Evolutionary conservation across 2,113 vertebrate genomes (phyloP).

Genomic region (Turnix velox): DNA sequence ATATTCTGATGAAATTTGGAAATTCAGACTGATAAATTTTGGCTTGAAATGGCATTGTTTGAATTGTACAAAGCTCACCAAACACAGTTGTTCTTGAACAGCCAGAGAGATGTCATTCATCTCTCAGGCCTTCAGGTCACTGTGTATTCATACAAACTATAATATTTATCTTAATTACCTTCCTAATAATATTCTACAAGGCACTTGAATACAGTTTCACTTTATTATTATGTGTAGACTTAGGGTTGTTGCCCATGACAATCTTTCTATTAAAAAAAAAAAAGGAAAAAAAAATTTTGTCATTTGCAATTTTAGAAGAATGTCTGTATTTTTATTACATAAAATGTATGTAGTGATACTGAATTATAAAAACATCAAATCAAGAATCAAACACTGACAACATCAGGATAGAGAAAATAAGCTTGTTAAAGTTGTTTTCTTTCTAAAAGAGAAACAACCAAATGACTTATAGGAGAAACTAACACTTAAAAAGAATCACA

Average conservation of each 20-base stretch:
- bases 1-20: not conserved
- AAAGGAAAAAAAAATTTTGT: not conserved
- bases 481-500: not conserved
- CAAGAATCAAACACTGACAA: not conserved
- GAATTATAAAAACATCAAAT: not conserved
- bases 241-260: not conserved
- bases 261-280: not conserved
- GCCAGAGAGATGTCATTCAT: not conserved
- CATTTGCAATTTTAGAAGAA: not conserved
- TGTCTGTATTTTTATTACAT: fast-evolving
- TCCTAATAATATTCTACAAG: not conserved
- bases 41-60: not conserved
- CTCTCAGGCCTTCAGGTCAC: not conserved
- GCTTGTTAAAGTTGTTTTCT: not conserved
- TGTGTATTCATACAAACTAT: not conserved
- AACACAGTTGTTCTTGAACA: not conserved
- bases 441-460: not conserved
- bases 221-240: not conserved
- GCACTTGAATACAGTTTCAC: not conserved
- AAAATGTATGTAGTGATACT: not conserved
- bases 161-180: not conserved
- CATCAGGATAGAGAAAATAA: not conserved
- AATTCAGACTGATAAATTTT: not conserved
- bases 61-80: not conserved
- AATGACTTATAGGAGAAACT: not conserved